These are phyloP conservation scores for Nomada ruficornis DNA, from an alignment of 2,888 invertebrate species.

Conservation along the genomic window DNA sequence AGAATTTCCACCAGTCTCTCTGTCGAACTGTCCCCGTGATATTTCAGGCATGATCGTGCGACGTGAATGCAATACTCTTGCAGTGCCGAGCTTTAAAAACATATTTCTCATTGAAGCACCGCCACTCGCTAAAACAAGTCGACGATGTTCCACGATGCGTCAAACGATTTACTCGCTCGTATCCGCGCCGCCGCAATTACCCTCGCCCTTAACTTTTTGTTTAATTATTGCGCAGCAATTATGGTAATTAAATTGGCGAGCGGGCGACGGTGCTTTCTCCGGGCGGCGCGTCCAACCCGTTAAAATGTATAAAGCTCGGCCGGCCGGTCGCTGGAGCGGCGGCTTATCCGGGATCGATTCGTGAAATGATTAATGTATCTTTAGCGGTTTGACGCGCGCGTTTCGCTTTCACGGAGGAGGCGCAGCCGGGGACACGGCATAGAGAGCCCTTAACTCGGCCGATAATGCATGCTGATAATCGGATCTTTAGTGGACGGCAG, in stretches of 20 bases:
- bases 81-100: too few relatives aligned
- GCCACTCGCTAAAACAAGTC: too few relatives aligned
- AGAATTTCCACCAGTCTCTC: too few relatives aligned
- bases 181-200: conserved; percentile 24
- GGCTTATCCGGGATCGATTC: conserved; percentile 47
- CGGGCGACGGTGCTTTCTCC: conserved; percentile 23
- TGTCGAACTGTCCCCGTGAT: too few relatives aligned
- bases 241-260: conserved; percentile 48
- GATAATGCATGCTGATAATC: conserved; percentile 73
- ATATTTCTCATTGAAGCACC: too few relatives aligned
- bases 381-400: conserved; percentile 62
- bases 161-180: background rate
- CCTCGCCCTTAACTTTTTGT: conserved; percentile 33
- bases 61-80: too few relatives aligned
- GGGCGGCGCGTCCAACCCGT: conserved; percentile 19
- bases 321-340: background rate
- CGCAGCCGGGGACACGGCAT: conserved; percentile 38
- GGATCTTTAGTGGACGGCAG: conserved; percentile 70
- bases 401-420: conserved; percentile 61
- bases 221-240: conserved; percentile 54
- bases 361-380: conserved; percentile 57
- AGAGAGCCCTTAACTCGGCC: conserved; percentile 69
- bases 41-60: too few relatives aligned
- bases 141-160: background rate
- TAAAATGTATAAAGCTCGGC: conserved; percentile 48